Conservation (phyloP, 2,113 vertebrate species). For the Conger conger region DNA sequence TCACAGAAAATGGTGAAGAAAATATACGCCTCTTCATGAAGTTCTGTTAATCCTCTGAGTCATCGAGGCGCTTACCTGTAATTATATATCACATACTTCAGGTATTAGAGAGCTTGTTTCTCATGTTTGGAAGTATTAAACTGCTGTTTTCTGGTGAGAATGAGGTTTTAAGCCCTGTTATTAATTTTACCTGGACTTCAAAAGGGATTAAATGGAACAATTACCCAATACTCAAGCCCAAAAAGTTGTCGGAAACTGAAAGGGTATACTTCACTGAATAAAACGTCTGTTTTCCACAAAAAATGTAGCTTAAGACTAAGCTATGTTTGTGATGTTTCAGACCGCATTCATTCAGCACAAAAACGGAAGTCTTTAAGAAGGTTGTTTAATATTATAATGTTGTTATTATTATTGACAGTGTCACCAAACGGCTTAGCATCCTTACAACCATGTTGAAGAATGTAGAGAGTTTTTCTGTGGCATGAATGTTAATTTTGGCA, state of each 20-base stretch:
- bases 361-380: background rate
- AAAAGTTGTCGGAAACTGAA: background rate
- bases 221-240: background rate
- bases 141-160: constrained; percentile 46
- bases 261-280: background rate
- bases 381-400: too few species aligned
- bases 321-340: background rate
- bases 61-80: constrained; percentile 64
- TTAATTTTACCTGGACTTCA: constrained; percentile 40
- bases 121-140: constrained; percentile 60
- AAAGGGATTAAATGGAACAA: background rate
- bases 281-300: background rate
- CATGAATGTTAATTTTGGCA: background rate
- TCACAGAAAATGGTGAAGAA: constrained; percentile 43
- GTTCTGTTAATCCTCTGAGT: constrained; percentile 63
- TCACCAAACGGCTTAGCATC: too few species aligned
- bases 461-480: background rate
- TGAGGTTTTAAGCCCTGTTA: constrained; percentile 28
- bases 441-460: too few species aligned
- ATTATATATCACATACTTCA: constrained; percentile 67
- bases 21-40: constrained; percentile 66
- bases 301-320: background rate
- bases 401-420: too few species aligned
- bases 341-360: background rate
- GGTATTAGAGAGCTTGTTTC: constrained; percentile 62